Conservation (phyloP, 1,140 invertebrate genomes). For the Drosophila takahashii region DNA sequence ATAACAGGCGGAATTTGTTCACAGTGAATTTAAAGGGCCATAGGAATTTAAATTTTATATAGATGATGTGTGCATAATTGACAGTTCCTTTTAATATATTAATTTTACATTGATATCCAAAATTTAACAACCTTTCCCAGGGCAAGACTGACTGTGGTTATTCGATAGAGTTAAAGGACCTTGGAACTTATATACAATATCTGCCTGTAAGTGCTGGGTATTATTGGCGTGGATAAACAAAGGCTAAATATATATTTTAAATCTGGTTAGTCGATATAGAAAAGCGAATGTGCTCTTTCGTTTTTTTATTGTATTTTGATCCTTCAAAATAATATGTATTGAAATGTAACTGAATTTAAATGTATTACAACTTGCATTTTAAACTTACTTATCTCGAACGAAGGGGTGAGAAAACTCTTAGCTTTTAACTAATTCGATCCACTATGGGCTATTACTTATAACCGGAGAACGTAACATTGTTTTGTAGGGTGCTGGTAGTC, state of each 20-base stretch:
- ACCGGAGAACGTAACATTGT: background rate
- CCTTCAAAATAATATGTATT: too few relatives aligned
- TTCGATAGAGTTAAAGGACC: too few relatives aligned
- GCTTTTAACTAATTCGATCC: conserved; percentile 1
- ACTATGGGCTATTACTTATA: background rate
- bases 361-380: background rate
- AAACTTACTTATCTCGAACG: background rate
- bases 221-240: too few relatives aligned
- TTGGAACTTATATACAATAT: too few relatives aligned
- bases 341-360: too few relatives aligned
- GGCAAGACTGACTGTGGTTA: too few relatives aligned
- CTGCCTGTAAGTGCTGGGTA: too few relatives aligned
- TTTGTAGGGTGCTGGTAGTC: conserved; percentile 7
- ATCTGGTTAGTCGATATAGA: too few relatives aligned
- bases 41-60: background rate
- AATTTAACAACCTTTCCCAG: too few relatives aligned
- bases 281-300: too few relatives aligned
- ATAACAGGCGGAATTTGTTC: conserved; percentile 1
- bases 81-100: background rate
- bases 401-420: background rate
- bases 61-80: background rate
- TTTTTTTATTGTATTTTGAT: too few relatives aligned
- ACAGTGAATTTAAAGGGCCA: conserved; percentile 1
- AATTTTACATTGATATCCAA: background rate
- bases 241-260: too few relatives aligned